Base-by-base conservation (phyloP, 2,888 invertebrate species). In the Caradrina kadenii region DNA sequence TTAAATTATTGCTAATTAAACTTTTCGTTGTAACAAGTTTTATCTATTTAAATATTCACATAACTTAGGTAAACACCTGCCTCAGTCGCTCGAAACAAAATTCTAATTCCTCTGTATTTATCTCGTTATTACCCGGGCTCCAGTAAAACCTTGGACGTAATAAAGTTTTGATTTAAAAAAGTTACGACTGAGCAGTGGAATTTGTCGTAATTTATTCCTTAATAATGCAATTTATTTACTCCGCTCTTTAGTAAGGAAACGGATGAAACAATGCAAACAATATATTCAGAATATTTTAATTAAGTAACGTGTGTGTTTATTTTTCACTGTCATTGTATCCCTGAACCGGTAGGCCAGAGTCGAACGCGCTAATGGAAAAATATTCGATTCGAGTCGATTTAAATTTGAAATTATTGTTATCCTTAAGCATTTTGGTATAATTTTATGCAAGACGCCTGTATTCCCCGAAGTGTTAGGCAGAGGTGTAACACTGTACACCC, bases 101-200 rank as follows among this genome's bases (percentile, higher is more conserved):
- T 45, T 49, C 21, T 6, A 26, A 26, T 54, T 21, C 21, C 5
- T 10, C 39, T 22, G 21, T 39, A 60, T 50, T 31, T 54, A 53
- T 42, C 17, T 10, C 22, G 6, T 50, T 52, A 45, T 35, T 22
- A 42, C 50, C 42, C 21, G 8, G 15, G 15, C 3, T 48, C 22
- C 22, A 19, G 22, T 35, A 48, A n/a, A 73, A 62, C 19, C 22
- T 48, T 58, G 19, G 48, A 17, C 60, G 17, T 50, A 26, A 52
- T 5, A 63, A 69, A 69, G 61, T 75, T 75, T 53, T 58, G 21
- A 52, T 31, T 42, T 31, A 66, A 66, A 74, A 74, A 52, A 7
- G 26, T 63, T 26, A 58, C 21, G 52, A 72, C 64, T 42, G 21
- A 58, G 31, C 52, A 49, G 19, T 63, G 26, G 26, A 63, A 71